Evolutionary conservation across 2,888 invertebrate genomes (phyloP), one percentile per base, ranked within the genome.

Genomic region (Tetranychus truncatus): DNA sequence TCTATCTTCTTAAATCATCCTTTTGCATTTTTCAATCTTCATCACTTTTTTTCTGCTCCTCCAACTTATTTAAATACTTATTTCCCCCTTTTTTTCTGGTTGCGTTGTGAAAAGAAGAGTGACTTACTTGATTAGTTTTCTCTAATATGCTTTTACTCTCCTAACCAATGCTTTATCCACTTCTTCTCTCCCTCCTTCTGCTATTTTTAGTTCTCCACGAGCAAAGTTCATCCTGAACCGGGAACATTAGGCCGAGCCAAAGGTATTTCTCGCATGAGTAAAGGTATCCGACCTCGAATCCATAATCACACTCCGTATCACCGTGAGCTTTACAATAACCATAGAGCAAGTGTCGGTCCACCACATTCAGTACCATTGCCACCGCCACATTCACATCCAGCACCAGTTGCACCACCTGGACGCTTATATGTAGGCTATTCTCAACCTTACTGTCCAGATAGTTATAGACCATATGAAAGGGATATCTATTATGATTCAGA

Each of bases 161-260:
- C 9, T 55, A 55, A 55, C 15, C 55, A 55, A 55, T 55, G 55
- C 55, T 55, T 21, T 67, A 11, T 67, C 67, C 8, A 9, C 24
- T 11, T 9, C 24, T 21, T 67, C n/a, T 67, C 24, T n/a, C 67
- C 24, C n/a, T 21, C 21, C 20, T 69, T 20, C 34, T 18, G 11
- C 69, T 24, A 24, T 69, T 69, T 69, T 69, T 46, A 72, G 72
- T 72, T 45, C 18, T 72, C 72, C 15, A 72, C 72, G 44, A 72
- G 72, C 34, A 44, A 46, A n/a, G 72, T 72, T 44, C 72, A 72
- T 72, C 72, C 72, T 46, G 72, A 72, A 45, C 72, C 72, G 9
- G 72, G 72, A 18, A 72, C 72, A n/a, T 8, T 46, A 20, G 72
- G 72, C 44, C 34, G 72, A 46, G 72, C 72, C 24, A 72, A 72